A percentile compares a stretch with the other conserved stretches of the same genome.
These are phyloP conservation scores for Phoenicopterus ruber DNA, from an alignment of 2,113 vertebrate genomes.

Conservation along the genomic window DNA sequence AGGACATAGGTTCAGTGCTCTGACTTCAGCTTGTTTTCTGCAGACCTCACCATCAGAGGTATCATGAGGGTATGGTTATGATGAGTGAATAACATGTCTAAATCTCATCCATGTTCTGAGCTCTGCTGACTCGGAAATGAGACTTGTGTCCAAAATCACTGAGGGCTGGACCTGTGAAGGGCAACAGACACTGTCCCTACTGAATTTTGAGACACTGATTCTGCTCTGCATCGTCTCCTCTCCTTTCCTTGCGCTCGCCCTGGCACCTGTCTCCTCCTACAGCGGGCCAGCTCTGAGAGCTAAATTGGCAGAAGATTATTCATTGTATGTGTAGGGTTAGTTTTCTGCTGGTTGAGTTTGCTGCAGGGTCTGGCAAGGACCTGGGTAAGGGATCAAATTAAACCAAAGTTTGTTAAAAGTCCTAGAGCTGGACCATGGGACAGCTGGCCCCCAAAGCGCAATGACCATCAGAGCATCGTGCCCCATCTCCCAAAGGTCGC, in stretches of 20 bases:
- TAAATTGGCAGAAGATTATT: neutral
- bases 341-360: neutral
- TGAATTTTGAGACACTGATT: neutral
- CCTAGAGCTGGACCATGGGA: neutral
- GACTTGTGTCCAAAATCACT: neutral
- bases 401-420: neutral
- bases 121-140: neutral
- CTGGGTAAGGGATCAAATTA: neutral
- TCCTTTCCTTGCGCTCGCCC: neutral
- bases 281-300: neutral
- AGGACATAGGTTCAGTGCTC: neutral
- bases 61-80: neutral
- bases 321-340: neutral
- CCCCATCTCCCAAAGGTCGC: neutral
- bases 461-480: fast-evolving
- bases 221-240: neutral
- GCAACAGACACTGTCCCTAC: neutral
- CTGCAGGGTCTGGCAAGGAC: neutral
- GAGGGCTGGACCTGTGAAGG: neutral
- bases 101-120: neutral
- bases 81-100: fast-evolving
- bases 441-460: neutral
- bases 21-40: neutral
- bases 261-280: neutral
- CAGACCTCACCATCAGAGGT: neutral